These are phyloP conservation scores for Allacma fusca DNA, from an alignment of 2,888 invertebrate species.

Conservation along the genomic window DNA sequence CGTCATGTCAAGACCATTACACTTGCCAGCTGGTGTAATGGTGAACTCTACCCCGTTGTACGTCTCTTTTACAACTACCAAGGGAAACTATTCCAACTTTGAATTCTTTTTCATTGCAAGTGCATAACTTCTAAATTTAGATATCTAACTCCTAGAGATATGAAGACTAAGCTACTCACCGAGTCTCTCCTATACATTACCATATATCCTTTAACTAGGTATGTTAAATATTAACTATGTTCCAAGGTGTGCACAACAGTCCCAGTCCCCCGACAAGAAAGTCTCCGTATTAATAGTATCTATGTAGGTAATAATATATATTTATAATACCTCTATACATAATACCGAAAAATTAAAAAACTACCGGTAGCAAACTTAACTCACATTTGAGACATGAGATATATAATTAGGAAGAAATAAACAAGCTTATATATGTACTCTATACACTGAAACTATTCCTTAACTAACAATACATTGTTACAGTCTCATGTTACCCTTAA, in stretches of 20 bases:
- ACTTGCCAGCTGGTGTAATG: conserved; percentile 19
- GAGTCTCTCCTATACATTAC: background rate
- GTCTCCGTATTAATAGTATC: too few relatives aligned
- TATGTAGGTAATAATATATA: too few relatives aligned
- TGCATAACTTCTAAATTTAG: conserved; percentile 26
- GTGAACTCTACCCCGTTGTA: conserved; percentile 21
- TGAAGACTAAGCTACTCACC: background rate
- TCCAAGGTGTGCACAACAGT: background rate
- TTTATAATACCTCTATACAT: too few relatives aligned
- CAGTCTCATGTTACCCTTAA: too few relatives aligned
- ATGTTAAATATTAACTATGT: conserved; percentile 10
- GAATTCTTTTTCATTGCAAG: conserved; percentile 19
- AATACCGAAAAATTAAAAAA: too few relatives aligned
- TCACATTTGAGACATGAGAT: too few relatives aligned
- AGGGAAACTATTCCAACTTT: background rate
- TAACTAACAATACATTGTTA: too few relatives aligned
- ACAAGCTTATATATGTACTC: too few relatives aligned
- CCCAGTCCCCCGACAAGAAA: background rate
- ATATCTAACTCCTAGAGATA: conserved; percentile 20
- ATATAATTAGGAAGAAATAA: too few relatives aligned
- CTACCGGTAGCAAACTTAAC: too few relatives aligned
- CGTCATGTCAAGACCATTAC: conserved; percentile 23
- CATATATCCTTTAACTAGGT: conserved; percentile 14
- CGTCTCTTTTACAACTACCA: conserved; percentile 1
- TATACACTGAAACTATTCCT: too few relatives aligned